Evolutionary conservation across 2,797 vertebrate species (phyloP), one percentile per base, ranked within the genome.

Genomic region (Ispidina picta): DNA sequence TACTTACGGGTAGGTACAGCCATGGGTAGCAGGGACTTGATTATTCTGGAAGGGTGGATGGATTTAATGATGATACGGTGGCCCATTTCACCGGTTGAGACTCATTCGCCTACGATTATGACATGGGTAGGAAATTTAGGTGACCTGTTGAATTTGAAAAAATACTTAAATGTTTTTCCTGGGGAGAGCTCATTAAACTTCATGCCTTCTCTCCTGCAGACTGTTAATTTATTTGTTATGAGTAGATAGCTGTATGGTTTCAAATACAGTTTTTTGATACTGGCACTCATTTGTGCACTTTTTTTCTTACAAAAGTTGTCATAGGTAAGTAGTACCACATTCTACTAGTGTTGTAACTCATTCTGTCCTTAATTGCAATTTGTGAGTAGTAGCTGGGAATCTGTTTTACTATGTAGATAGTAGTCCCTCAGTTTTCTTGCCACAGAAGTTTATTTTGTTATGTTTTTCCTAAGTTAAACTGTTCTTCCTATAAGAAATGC

Each of bases 331-430:
- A 43, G 28, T 58, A 58, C 7, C 71, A 21, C 70, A 23, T 49
- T 60, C 10, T 28, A 0, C 37, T 35, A 10, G 11, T 20, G 48
- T 41, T 70, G 16, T 44, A 6, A 26, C 13, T 56, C 13, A 0
- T 59, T n/a, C 0, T 10, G 6, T 56, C 9, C 23, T 66, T 43
- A 20, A 16, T 15, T 15, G 7, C 6, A 31, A 1, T 55, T 60
- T 18, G 11, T 71, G 43, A n/a, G 7, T 26, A 8, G 10, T 49
- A 0, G 29, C 56, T 64, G 12, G 7, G 26, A 54, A 46, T 73
- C 12, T 60, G 2, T 23, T 65, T 66, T 73, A 19, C 7, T 15
- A 0, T 31, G 19, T 48, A 15, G 33, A 20, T 5, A 2, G 5
- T 10, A 46, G 41, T 11, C 6, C 3, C 16, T 62, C 23, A 8